These are phyloP conservation scores for Folsomia manolachei DNA, from an alignment of 2,888 invertebrate genomes.

Conservation along the genomic window DNA sequence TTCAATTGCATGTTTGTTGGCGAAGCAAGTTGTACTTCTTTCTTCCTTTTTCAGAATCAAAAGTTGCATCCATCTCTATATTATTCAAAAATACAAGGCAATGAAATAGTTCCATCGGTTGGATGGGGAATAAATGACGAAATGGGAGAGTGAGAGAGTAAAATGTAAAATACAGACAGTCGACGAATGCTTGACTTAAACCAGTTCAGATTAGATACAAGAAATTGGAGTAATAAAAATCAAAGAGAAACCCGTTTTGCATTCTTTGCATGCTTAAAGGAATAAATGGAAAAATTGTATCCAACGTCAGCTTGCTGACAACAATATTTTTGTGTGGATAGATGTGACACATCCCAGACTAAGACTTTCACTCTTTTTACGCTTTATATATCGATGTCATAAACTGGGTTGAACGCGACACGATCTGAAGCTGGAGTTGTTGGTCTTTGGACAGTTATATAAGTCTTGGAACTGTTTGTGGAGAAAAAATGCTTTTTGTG, in stretches of 20 bases:
- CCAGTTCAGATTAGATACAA: background rate
- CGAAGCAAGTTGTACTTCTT: constrained; percentile 13
- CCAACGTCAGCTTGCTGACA: too few species aligned
- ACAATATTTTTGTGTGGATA: too few species aligned
- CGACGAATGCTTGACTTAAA: constrained; percentile 22
- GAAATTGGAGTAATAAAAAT: constrained; percentile 40
- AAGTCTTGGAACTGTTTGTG: too few species aligned
- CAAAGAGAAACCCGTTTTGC: constrained; percentile 41
- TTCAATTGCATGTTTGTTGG: background rate
- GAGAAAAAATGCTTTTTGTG: too few species aligned
- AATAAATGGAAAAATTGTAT: constrained; percentile 44
- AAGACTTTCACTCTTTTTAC: too few species aligned
- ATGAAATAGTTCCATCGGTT: background rate
- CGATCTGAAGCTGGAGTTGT: too few species aligned
- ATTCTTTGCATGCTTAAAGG: constrained; percentile 35
- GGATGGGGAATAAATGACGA: constrained; percentile 9
- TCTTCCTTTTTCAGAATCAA: background rate
- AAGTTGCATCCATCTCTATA: too few species aligned
- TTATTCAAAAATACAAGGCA: too few species aligned
- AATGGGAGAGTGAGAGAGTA: constrained; percentile 19
- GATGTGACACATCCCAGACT: too few species aligned
- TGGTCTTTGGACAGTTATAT: too few species aligned
- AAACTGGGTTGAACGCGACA: too few species aligned
- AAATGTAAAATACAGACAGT: constrained; percentile 29
- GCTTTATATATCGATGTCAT: too few species aligned